Percentiles rank a stretch among this genome's conserved stretches.
Conservation (phyloP, 2,797 vertebrate genomes). For the Spondyliosoma cantharus region DNA sequence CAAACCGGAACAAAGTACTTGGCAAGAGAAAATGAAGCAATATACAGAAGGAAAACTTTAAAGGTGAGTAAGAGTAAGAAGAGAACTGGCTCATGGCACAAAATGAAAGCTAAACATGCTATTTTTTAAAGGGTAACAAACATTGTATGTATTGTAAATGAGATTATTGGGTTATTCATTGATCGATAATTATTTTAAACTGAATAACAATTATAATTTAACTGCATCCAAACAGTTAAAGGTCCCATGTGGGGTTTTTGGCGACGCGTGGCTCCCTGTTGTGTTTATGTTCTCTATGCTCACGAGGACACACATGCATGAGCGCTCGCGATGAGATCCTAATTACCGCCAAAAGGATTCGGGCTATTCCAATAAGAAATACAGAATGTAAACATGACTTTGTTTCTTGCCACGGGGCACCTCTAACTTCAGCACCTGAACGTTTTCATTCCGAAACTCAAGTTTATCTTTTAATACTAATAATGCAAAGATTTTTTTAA, state of each 20-base stretch:
- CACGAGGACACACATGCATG: not conserved
- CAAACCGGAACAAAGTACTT: not conserved
- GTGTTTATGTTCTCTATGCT: not conserved
- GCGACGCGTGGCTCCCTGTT: not conserved
- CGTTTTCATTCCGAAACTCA: not conserved
- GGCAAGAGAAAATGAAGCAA: not conserved
- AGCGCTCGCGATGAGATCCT: not conserved
- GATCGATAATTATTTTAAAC: not conserved
- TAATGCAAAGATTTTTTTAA: not conserved
- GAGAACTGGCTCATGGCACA: constrained; percentile 3
- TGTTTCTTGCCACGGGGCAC: not conserved
- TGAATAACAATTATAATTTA: no score
- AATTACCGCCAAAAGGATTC: not conserved
- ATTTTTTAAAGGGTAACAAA: constrained; percentile 21
- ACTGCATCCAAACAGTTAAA: not conserved
- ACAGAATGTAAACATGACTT: not conserved
- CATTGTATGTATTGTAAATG: not conserved
- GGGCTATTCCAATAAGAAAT: not conserved
- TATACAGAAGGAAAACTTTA: not conserved
- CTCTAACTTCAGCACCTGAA: not conserved
- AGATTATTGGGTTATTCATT: not conserved
- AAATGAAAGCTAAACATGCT: constrained; percentile 3
- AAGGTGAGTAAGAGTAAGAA: not conserved
- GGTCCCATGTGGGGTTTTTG: not conserved
- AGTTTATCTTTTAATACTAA: not conserved